Conservation (phyloP, 2,113 vertebrate genomes). For the Taxidea taxus region DNA sequence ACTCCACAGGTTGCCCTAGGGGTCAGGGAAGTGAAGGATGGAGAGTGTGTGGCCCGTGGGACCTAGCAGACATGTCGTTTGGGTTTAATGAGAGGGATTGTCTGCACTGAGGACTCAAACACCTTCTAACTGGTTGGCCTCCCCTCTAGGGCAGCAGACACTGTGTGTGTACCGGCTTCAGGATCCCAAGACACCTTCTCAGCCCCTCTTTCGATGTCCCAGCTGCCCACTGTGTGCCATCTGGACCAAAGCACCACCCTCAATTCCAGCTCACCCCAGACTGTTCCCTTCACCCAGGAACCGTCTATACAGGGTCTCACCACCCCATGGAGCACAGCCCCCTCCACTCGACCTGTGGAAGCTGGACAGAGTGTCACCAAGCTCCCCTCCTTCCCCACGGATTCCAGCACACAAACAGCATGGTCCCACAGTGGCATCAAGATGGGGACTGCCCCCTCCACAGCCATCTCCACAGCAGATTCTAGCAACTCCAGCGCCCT, state of each 20-base stretch:
- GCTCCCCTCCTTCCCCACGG: background rate
- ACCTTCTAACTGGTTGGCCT: constrained; percentile 48
- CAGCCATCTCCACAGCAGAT: background rate
- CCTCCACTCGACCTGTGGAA: background rate
- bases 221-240: constrained; percentile 72
- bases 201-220: constrained; percentile 4
- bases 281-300: fast-evolving
- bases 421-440: fast-evolving
- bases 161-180: constrained; percentile 63
- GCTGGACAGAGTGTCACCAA: background rate
- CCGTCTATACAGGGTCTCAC: background rate
- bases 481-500: background rate
- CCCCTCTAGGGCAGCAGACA: constrained; percentile 76
- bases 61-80: background rate
- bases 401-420: fast-evolving
- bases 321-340: background rate
- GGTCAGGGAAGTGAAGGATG: background rate
- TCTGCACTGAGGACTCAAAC: background rate
- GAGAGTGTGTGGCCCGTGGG: background rate
- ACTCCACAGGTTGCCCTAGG: background rate
- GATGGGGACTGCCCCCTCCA: background rate
- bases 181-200: constrained; percentile 12
- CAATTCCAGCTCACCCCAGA: fast-evolving
- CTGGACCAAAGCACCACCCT: background rate
- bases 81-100: too few relatives aligned